A percentile compares a stretch with the other conserved stretches of the same genome.
phyloP scores from a whole-genome alignment of 2,888 invertebrate genomes.

The Apeira syringaria region DNA sequence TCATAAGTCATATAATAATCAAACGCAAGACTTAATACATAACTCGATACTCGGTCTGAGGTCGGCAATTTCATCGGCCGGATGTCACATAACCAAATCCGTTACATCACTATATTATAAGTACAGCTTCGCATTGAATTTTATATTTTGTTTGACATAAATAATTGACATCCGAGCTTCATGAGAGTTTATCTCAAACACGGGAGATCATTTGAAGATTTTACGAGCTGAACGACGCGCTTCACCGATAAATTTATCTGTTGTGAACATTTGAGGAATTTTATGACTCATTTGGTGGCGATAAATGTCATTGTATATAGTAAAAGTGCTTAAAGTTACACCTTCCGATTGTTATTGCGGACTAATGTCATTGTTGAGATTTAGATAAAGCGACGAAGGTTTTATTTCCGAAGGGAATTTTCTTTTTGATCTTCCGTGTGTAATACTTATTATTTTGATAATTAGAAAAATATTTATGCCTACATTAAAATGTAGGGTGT shows the following conservation, averaged over 20 bases:
- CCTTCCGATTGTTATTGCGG: constrained; percentile 45
- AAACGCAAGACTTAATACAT: too few species aligned
- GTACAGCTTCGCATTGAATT: constrained; percentile 70
- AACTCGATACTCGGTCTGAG: too few species aligned
- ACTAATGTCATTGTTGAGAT: constrained; percentile 22
- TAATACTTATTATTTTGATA: too few species aligned
- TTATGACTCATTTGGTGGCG: constrained; percentile 78
- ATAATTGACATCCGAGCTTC: constrained; percentile 76
- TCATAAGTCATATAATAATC: too few species aligned
- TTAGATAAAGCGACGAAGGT: constrained; percentile 22
- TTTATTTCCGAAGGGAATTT: constrained; percentile 15
- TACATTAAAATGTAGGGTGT: too few species aligned
- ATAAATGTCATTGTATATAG: constrained; percentile 60
- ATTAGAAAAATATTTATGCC: too few species aligned
- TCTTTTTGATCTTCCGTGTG: too few species aligned
- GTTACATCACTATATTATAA: constrained; percentile 6
- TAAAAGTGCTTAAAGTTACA: constrained; percentile 53
- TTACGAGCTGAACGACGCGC: constrained; percentile 70
- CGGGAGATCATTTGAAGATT: constrained; percentile 44
- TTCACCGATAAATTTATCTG: constrained; percentile 70
- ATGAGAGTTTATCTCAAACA: constrained; percentile 37
- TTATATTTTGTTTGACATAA: constrained; percentile 82
- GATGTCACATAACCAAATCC: constrained; percentile 6
- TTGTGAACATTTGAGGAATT: constrained; percentile 78
- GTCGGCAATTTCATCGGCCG: too few species aligned